These are phyloP conservation scores for Microplitis manilae DNA, from an alignment of 2,888 invertebrate genomes.

Conservation along the genomic window DNA sequence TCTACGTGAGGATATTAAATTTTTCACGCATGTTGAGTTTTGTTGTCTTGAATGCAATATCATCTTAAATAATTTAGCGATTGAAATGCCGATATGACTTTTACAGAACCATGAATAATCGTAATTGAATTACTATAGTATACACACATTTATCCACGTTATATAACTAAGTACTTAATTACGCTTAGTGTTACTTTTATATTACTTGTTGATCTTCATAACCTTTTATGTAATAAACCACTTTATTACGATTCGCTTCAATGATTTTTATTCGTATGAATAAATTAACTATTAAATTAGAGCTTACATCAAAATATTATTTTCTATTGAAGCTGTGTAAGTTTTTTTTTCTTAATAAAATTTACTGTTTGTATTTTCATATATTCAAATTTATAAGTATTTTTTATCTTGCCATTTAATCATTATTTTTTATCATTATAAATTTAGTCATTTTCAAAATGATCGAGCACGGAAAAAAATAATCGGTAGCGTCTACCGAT, in stretches of 20 bases:
- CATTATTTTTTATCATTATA: neutral
- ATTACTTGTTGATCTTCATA: conserved; percentile 32
- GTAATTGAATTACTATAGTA: conserved; percentile 26
- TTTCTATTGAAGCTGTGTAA: too few relatives aligned
- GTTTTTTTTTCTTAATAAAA: too few relatives aligned
- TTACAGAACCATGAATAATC: conserved; percentile 19
- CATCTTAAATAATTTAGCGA: conserved; percentile 37
- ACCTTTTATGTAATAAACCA: conserved; percentile 40
- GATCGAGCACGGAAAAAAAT: too few relatives aligned
- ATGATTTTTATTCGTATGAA: conserved; percentile 12
- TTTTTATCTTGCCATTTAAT: neutral
- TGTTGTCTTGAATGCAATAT: neutral
- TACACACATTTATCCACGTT: neutral
- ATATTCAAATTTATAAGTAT: too few relatives aligned
- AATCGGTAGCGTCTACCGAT: too few relatives aligned
- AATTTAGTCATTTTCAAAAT: neutral
- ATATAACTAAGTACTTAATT: conserved; percentile 28
- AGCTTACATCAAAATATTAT: neutral
- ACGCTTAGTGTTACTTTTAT: conserved; percentile 16
- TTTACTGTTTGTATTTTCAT: neutral
- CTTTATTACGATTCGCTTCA: conserved; percentile 47
- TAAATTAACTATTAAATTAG: neutral
- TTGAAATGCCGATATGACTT: conserved; percentile 33
- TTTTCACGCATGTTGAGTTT: conserved; percentile 10
- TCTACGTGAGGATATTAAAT: neutral